Evolutionary conservation across 2,113 vertebrate species (phyloP).

Genomic region (Scomber colias): DNA sequence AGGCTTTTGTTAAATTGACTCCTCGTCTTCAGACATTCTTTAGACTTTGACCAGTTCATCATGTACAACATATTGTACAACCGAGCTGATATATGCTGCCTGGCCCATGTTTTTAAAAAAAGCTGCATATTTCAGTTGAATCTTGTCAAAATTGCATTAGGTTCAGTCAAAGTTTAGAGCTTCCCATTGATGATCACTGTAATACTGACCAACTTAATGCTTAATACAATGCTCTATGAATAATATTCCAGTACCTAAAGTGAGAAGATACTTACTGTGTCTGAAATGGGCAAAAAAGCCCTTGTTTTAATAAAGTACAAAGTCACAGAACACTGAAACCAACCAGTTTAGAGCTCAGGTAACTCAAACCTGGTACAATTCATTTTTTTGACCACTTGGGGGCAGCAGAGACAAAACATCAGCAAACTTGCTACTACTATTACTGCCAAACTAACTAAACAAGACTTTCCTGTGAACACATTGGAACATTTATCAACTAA

Average conservation of each 20-base stretch:
- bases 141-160: not conserved
- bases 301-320: too few species aligned
- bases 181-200: not conserved
- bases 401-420: too few species aligned
- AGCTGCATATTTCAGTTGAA: not conserved
- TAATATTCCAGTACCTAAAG: not conserved
- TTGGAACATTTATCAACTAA: too few species aligned
- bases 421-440: too few species aligned
- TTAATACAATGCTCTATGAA: not conserved
- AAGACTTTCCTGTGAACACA: too few species aligned
- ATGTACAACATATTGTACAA: not conserved
- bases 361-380: too few species aligned
- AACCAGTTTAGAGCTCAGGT: too few species aligned
- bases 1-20: not conserved
- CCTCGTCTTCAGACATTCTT: not conserved
- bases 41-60: slow-evolving; percentile 12
- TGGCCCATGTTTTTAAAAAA: not conserved
- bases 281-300: too few species aligned
- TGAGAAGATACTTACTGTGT: not conserved
- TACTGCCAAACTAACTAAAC: too few species aligned
- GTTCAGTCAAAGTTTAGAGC: not conserved
- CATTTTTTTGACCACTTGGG: too few species aligned
- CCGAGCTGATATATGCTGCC: not conserved
- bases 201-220: not conserved
- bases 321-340: too few species aligned